phyloP scores from a whole-genome alignment of 2,888 invertebrate genomes.

The Thysanoteuthis rhombus region DNA sequence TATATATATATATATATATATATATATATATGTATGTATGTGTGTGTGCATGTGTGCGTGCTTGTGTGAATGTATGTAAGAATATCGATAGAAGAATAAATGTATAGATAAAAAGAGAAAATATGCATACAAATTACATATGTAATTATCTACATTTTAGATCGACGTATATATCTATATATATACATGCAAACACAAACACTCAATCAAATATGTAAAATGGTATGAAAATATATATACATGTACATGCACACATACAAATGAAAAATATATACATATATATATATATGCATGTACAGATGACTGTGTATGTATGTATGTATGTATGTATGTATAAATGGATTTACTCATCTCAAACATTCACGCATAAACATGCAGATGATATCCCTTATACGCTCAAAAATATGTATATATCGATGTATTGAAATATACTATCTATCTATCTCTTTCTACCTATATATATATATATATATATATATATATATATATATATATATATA shows the following conservation, averaged over 20 bases:
- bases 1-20: not conserved
- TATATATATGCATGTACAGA: too few species aligned
- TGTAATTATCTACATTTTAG: not conserved
- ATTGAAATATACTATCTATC: too few species aligned
- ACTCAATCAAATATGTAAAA: not conserved
- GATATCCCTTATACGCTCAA: not conserved
- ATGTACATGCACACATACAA: too few species aligned
- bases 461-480: constrained; percentile 17
- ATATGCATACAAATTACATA: not conserved
- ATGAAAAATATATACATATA: too few species aligned
- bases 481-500: not conserved
- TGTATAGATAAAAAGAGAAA: not conserved
- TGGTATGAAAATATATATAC: too few species aligned
- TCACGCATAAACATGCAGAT: not conserved
- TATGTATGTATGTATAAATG: too few species aligned
- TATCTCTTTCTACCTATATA: too few species aligned
- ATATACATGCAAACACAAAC: not conserved
- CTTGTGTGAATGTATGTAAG: not conserved
- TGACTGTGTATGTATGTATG: too few species aligned
- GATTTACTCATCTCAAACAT: not conserved
- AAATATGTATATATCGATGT: too few species aligned
- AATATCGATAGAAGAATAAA: not conserved
- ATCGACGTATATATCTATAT: not conserved
- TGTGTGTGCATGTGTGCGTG: not conserved
- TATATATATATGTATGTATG: not conserved